A percentile compares a stretch with the other conserved stretches of the same genome.
Conservation (phyloP, 2,113 vertebrate genomes). For the Taurulus bubalis region DNA sequence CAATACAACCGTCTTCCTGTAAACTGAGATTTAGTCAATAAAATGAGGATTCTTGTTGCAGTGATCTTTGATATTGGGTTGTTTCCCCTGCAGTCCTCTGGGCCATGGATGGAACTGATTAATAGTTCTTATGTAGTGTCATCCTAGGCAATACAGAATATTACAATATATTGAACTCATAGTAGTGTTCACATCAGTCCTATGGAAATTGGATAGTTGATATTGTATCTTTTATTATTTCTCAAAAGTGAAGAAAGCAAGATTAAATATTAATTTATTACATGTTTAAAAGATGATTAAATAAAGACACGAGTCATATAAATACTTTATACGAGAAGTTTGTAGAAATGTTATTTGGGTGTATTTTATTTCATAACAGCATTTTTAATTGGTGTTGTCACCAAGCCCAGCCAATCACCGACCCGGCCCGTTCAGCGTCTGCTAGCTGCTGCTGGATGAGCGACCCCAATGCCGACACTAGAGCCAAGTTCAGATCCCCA, state of each 20-base stretch:
- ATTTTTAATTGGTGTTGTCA: not conserved
- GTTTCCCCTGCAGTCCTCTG: not conserved
- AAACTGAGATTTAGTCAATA: conserved; percentile 81
- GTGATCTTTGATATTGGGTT: not conserved
- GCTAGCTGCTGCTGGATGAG: not conserved
- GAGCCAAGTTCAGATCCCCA: too few species aligned
- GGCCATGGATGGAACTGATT: not conserved
- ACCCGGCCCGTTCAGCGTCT: too few species aligned
- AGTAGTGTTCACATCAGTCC: not conserved
- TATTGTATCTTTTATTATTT: not conserved
- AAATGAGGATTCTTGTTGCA: conserved; percentile 67
- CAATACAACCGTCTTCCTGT: conserved; percentile 88
- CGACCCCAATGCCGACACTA: too few species aligned
- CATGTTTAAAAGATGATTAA: not conserved
- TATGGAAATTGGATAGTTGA: not conserved
- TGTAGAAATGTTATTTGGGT: not conserved
- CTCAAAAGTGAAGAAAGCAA: not conserved
- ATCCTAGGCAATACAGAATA: not conserved
- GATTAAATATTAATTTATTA: not conserved
- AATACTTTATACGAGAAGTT: not conserved
- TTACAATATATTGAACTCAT: not conserved
- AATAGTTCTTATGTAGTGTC: not conserved
- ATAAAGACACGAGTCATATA: not conserved
- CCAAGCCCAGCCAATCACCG: too few species aligned
- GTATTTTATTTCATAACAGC: not conserved